phyloP scores from a whole-genome alignment of 2,888 invertebrate genomes.

The Rhyacophila evoluta region DNA sequence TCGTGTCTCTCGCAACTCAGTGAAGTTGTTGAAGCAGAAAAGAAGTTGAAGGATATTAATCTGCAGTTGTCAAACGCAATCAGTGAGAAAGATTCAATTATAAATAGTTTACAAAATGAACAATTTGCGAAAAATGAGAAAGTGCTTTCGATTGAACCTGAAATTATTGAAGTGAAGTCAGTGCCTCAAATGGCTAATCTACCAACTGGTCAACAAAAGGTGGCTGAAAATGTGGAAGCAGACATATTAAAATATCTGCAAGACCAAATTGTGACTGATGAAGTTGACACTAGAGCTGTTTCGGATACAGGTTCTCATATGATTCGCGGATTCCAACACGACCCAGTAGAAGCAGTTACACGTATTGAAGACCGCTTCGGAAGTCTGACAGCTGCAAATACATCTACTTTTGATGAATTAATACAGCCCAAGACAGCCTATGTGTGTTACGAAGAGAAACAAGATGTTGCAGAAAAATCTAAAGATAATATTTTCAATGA shows the following conservation, averaged over 20 bases:
- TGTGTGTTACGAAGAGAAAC: conserved; percentile 64
- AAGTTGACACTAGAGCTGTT: conserved; percentile 49
- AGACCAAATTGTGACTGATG: conserved; percentile 65
- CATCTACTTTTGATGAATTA: conserved; percentile 59
- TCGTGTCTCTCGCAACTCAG: conserved; percentile 43
- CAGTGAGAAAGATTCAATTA: conserved; percentile 58
- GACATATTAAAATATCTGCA: conserved; percentile 61
- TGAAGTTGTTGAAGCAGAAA: conserved; percentile 45
- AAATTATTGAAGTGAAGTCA: background rate
- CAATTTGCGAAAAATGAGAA: background rate
- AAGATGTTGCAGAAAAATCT: conserved; percentile 44
- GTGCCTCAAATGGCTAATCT: background rate
- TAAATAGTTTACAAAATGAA: conserved; percentile 59
- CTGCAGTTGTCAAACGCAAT: conserved; percentile 56
- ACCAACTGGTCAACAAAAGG: background rate
- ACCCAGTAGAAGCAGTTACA: conserved; percentile 40
- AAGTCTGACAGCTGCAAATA: conserved; percentile 27
- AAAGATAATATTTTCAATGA: conserved; percentile 60
- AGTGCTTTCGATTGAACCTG: background rate
- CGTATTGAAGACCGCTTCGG: conserved; percentile 56
- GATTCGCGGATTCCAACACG: conserved; percentile 58
- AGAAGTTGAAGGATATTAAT: conserved; percentile 31
- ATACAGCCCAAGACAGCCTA: conserved; percentile 71
- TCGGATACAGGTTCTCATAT: conserved; percentile 56
- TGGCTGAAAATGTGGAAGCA: conserved; percentile 60